These are phyloP conservation scores for Hyposoter dolosus DNA, from an alignment of 2,888 invertebrate species.

Conservation along the genomic window DNA sequence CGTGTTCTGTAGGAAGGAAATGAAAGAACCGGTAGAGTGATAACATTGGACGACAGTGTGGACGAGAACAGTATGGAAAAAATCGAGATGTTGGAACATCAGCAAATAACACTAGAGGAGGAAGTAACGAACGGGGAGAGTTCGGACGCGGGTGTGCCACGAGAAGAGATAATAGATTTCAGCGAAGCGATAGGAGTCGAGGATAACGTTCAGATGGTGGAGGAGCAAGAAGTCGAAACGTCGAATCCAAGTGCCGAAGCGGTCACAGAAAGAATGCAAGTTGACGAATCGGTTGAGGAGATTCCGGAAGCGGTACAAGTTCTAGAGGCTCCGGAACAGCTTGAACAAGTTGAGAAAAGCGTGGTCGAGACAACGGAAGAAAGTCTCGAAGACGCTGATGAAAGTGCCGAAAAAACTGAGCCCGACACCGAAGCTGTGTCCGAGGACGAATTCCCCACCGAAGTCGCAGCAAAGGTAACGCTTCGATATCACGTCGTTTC, in stretches of 20 bases:
- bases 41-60: conserved; percentile 71
- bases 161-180: conserved; percentile 66
- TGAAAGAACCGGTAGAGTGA: conserved; percentile 61
- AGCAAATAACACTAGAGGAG: conserved; percentile 73
- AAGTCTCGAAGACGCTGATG: conserved; percentile 63
- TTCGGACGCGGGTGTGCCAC: conserved; percentile 69
- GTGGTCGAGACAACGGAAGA: conserved; percentile 60
- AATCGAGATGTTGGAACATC: conserved; percentile 71
- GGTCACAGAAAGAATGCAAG: conserved; percentile 70
- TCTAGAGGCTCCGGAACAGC: conserved; percentile 67
- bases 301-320: conserved; percentile 79
- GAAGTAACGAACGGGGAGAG: conserved; percentile 75
- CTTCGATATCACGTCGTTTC: background rate
- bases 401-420: conserved; percentile 85
- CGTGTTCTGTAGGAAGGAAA: conserved; percentile 49
- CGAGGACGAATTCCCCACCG: conserved; percentile 89
- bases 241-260: conserved; percentile 37
- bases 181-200: conserved; percentile 71
- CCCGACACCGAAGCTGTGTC: conserved; percentile 94
- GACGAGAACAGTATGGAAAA: conserved; percentile 76
- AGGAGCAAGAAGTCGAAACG: conserved; percentile 62
- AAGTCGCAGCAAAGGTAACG: conserved; percentile 82
- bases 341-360: conserved; percentile 75
- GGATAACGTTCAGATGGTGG: conserved; percentile 69
- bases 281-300: conserved; percentile 73